Conservation (phyloP, 2,888 invertebrate genomes). For the Drosophila merina region DNA sequence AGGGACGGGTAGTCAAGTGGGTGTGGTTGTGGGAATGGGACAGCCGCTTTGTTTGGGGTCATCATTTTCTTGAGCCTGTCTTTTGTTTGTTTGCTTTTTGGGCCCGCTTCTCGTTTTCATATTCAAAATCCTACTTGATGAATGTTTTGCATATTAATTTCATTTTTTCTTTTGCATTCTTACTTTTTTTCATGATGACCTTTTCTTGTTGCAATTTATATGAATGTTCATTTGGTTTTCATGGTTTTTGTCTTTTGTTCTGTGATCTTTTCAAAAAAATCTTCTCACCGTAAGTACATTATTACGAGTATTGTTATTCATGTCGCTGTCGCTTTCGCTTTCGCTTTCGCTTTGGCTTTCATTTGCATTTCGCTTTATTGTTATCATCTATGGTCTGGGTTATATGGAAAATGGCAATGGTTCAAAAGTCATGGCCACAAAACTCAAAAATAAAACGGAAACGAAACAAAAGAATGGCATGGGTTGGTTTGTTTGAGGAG, state of each 20-base stretch:
- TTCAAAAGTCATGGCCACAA: slow-evolving; percentile 41
- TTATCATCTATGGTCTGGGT: slow-evolving; percentile 33
- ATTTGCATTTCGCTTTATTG: slow-evolving; percentile 40
- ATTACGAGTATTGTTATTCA: slow-evolving; percentile 43
- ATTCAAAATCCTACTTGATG: slow-evolving; percentile 43
- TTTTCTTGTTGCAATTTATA: slow-evolving; percentile 31
- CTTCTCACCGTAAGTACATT: slow-evolving; percentile 42
- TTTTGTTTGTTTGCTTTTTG: slow-evolving; percentile 22
- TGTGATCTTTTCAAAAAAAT: slow-evolving; percentile 36
- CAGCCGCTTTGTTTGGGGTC: slow-evolving; percentile 26
- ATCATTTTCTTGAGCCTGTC: slow-evolving; percentile 36
- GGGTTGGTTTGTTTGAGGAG: not conserved
- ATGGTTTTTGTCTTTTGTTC: slow-evolving; percentile 30
- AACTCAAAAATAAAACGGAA: slow-evolving; percentile 34
- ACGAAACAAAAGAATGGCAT: slow-evolving; percentile 18
- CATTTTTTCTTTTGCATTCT: slow-evolving; percentile 11
- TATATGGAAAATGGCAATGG: slow-evolving; percentile 41
- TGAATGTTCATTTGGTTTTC: slow-evolving; percentile 40
- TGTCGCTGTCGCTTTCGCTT: slow-evolving; percentile 8
- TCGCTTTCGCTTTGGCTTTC: slow-evolving; percentile 21
- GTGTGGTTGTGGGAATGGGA: not conserved
- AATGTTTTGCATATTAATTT: slow-evolving; percentile 47
- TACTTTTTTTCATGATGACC: slow-evolving; percentile 22
- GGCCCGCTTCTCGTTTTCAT: slow-evolving; percentile 38
- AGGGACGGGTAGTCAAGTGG: slow-evolving; percentile 2